These are phyloP conservation scores for Holothuria glaberrima DNA, from an alignment of 35 echinoderm and acorn worm species.

Conservation along the genomic window DNA sequence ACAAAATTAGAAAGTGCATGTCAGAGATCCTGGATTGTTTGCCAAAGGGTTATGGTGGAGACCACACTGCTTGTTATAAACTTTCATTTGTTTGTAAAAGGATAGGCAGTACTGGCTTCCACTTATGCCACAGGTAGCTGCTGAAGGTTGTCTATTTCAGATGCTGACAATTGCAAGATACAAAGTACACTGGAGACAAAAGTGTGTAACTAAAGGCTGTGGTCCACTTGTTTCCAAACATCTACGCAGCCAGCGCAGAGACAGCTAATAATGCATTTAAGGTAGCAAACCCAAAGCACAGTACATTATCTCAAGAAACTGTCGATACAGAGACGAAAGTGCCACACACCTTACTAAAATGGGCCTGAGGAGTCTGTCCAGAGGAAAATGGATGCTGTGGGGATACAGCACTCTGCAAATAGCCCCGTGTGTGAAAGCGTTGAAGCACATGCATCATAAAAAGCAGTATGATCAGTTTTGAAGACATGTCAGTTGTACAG, in stretches of 20 bases:
- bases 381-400: not conserved
- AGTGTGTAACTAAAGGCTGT: conserved; percentile 6
- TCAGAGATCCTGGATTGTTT: not conserved
- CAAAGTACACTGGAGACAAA: not conserved
- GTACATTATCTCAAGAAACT: conserved; percentile 33
- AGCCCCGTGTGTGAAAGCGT: not conserved
- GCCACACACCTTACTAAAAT: conserved; percentile 64
- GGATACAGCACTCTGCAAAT: not conserved
- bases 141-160: not conserved
- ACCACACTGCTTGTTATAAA: conserved; percentile 12
- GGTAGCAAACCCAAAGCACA: conserved; percentile 57
- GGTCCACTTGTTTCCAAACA: conserved; percentile 15
- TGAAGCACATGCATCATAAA: conserved; percentile 9
- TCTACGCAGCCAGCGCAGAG: conserved; percentile 56
- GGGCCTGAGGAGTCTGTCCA: conserved; percentile 30
- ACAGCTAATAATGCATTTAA: conserved; percentile 51
- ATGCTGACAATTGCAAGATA: not conserved
- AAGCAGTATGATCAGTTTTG: not conserved
- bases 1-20: not conserved
- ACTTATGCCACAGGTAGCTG: not conserved
- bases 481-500: not conserved
- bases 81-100: not conserved
- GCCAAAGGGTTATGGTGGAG: not conserved
- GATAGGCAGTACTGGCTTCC: not conserved
- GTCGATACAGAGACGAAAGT: conserved; percentile 58